Evolutionary conservation across 92 coral and sea anemone genomes (phyloP).

Genomic region (Blastomussa wellsi): DNA sequence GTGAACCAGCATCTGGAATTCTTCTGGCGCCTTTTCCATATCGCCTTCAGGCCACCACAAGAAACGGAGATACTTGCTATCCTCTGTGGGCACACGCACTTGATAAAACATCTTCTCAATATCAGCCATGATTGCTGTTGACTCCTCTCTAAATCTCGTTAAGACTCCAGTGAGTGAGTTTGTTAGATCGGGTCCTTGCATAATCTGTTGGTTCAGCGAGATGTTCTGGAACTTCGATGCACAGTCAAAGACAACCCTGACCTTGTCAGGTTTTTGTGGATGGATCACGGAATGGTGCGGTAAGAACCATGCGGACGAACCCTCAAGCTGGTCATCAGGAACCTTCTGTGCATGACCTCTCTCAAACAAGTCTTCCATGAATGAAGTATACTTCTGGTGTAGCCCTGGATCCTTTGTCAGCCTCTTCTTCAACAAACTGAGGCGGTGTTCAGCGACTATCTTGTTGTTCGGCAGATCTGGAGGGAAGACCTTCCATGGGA

Average conservation of each 20-base stretch:
- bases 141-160: not conserved
- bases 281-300: too few species aligned
- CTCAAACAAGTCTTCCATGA: conserved; percentile 36
- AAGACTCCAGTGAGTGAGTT: not conserved
- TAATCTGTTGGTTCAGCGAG: too few species aligned
- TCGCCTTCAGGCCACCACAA: conserved; percentile 13
- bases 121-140: conserved; percentile 2
- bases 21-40: not conserved
- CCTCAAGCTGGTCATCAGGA: too few species aligned
- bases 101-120: not conserved
- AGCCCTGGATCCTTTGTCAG: conserved; percentile 40
- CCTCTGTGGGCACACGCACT: not conserved
- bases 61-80: conserved; percentile 8
- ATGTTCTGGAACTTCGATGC: too few species aligned
- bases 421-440: conserved; percentile 45
- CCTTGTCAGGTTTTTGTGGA: too few species aligned
- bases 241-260: too few species aligned
- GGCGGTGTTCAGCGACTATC: conserved; percentile 53
- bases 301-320: too few species aligned
- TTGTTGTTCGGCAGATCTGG: conserved; percentile 69
- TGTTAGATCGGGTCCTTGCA: not conserved
- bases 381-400: conserved; percentile 38
- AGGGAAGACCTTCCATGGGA: conserved; percentile 56
- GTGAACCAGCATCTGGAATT: conserved; percentile 19
- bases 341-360: too few species aligned